These are phyloP conservation scores for Leucophenga montana DNA, from an alignment of 2,888 invertebrate species.

Conservation along the genomic window DNA sequence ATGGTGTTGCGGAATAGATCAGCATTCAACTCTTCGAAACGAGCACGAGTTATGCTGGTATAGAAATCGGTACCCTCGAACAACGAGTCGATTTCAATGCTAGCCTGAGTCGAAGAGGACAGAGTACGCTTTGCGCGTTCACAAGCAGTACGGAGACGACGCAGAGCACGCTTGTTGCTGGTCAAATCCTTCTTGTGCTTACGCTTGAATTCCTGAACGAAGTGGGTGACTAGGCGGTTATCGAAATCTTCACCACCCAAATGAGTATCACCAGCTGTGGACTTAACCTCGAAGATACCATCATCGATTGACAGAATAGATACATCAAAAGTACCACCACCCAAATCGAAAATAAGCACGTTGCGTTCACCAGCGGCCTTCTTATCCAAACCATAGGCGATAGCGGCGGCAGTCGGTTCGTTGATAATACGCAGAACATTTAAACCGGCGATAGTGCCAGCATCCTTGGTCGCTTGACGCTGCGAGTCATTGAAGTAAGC, in stretches of 20 bases:
- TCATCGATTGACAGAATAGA: conserved; percentile 95
- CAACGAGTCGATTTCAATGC: conserved; percentile 94
- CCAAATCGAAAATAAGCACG: conserved; percentile 86
- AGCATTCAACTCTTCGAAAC: conserved; percentile 95
- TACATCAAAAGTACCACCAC: conserved; percentile 96
- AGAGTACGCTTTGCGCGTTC: conserved; percentile 88
- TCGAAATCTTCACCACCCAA: conserved; percentile 95
- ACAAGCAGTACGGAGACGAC: conserved; percentile 92
- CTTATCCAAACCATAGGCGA: conserved; percentile 92
- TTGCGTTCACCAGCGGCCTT: conserved; percentile 86
- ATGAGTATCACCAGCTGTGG: conserved; percentile 94
- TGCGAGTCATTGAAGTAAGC: conserved; percentile 93
- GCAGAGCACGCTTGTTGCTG: conserved; percentile 88
- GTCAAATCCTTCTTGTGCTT: conserved; percentile 92
- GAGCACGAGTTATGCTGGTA: conserved; percentile 93
- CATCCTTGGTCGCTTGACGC: conserved; percentile 91
- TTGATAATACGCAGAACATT: conserved; percentile 93
- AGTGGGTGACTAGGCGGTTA: conserved; percentile 89
- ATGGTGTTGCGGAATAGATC: conserved; percentile 95
- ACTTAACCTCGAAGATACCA: conserved; percentile 93
- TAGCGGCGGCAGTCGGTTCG: conserved; percentile 92
- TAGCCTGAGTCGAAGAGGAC: conserved; percentile 87
- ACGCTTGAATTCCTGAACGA: conserved; percentile 90
- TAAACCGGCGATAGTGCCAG: conserved; percentile 91
- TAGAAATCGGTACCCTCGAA: conserved; percentile 96